phyloP scores from a whole-genome alignment of 1,140 invertebrate species.

The Arctopsyche grandis region DNA sequence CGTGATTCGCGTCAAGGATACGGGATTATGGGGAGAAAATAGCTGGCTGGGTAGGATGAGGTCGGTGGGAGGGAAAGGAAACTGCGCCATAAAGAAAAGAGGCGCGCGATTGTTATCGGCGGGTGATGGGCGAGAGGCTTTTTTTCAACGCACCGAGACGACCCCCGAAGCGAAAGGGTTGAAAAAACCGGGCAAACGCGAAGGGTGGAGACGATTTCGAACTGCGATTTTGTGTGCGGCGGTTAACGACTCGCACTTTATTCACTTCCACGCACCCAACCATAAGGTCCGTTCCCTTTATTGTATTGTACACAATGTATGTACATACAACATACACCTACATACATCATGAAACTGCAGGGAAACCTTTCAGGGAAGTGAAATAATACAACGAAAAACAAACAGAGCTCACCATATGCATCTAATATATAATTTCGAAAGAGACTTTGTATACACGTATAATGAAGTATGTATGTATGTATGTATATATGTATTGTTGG shows the following conservation, averaged over 20 bases:
- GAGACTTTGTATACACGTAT: too few relatives aligned
- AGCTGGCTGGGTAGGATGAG: neutral
- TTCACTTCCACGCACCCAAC: conserved; percentile 1
- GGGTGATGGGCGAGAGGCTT: neutral
- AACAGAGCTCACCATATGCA: too few relatives aligned
- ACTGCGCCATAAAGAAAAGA: conserved; percentile 34
- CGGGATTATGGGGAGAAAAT: conserved; percentile 35
- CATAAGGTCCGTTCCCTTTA: too few relatives aligned
- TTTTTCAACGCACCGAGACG: neutral
- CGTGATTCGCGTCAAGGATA: conserved; percentile 36
- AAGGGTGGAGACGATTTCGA: neutral
- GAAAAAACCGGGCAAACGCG: neutral
- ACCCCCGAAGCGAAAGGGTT: neutral
- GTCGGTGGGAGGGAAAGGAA: neutral
- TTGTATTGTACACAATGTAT: too few relatives aligned
- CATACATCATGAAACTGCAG: too few relatives aligned
- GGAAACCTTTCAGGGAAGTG: too few relatives aligned
- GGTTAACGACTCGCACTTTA: conserved; percentile 13
- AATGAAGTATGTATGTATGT: too few relatives aligned
- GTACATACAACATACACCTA: too few relatives aligned
- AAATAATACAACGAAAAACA: too few relatives aligned
- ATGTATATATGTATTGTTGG: too few relatives aligned
- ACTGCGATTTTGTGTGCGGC: neutral
- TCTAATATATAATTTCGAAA: too few relatives aligned
- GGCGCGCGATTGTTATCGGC: conserved; percentile 23